Conservation (phyloP, 2,888 invertebrate species). For the Sturmia bella region DNA sequence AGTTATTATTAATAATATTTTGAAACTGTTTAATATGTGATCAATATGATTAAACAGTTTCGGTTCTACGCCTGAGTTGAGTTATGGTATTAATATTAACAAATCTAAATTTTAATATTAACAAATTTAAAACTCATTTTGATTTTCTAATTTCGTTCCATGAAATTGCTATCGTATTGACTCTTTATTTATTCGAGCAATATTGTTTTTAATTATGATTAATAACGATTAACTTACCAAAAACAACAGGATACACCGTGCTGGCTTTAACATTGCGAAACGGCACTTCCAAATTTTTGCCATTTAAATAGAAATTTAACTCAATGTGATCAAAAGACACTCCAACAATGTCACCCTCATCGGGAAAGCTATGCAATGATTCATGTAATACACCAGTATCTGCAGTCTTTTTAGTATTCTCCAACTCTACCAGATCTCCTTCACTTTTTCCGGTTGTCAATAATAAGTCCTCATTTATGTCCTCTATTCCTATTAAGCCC, state of each 20-base stretch:
- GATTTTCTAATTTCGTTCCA: too few species aligned
- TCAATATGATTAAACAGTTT: too few species aligned
- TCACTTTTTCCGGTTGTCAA: constrained; percentile 78
- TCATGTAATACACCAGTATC: constrained; percentile 59
- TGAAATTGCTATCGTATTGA: too few species aligned
- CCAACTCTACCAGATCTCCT: constrained; percentile 52
- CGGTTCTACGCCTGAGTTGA: too few species aligned
- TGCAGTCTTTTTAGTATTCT: constrained; percentile 16
- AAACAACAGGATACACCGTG: constrained; percentile 94
- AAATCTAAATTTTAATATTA: too few species aligned
- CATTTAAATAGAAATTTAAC: constrained; percentile 96
- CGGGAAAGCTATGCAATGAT: constrained; percentile 83
- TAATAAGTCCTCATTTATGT: constrained; percentile 81
- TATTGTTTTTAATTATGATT: too few species aligned
- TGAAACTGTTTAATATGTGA: neutral
- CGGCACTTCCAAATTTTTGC: constrained; percentile 91
- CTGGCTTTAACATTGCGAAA: constrained; percentile 93
- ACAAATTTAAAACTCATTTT: too few species aligned
- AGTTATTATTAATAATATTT: neutral
- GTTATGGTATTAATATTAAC: too few species aligned
- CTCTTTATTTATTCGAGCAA: too few species aligned
- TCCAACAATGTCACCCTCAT: constrained; percentile 93
- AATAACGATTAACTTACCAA: constrained; percentile 86
- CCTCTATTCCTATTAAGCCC: constrained; percentile 79
- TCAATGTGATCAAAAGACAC: constrained; percentile 98